A percentile compares a stretch with the other conserved stretches of the same genome.
Conservation (phyloP, 2,113 vertebrate species). For the Microtus ochrogaster region DNA sequence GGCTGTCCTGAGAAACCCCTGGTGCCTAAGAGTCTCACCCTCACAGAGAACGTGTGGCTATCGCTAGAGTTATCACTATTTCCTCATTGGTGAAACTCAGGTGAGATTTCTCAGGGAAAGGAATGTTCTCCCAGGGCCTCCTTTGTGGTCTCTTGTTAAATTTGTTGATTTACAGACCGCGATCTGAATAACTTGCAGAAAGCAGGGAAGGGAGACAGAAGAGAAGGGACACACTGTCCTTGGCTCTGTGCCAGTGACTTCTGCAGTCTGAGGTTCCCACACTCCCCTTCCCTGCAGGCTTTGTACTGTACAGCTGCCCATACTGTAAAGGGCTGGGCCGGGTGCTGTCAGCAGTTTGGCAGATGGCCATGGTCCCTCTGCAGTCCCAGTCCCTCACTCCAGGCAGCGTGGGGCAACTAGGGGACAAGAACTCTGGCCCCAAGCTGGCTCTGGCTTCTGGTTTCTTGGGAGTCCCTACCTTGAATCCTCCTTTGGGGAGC, state of each 20-base stretch:
- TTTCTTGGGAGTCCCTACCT: neutral
- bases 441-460: neutral
- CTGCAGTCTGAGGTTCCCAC: neutral
- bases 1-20: slow-evolving; percentile 36
- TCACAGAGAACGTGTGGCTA: neutral
- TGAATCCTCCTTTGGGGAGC: neutral
- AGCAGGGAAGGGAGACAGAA: neutral
- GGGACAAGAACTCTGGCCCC: neutral
- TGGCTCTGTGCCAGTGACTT: neutral
- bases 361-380: no score
- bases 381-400: neutral
- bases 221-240: neutral
- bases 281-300: neutral
- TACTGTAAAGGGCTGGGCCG: neutral
- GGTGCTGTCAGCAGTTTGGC: neutral
- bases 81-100: neutral
- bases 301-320: neutral
- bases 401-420: fast-evolving
- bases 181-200: neutral
- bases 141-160: neutral
- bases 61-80: neutral
- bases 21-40: neutral
- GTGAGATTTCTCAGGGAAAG: neutral
- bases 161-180: neutral
- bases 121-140: neutral